phyloP scores from a whole-genome alignment of 2,113 vertebrate species.

The Malaclemys terrapin region DNA sequence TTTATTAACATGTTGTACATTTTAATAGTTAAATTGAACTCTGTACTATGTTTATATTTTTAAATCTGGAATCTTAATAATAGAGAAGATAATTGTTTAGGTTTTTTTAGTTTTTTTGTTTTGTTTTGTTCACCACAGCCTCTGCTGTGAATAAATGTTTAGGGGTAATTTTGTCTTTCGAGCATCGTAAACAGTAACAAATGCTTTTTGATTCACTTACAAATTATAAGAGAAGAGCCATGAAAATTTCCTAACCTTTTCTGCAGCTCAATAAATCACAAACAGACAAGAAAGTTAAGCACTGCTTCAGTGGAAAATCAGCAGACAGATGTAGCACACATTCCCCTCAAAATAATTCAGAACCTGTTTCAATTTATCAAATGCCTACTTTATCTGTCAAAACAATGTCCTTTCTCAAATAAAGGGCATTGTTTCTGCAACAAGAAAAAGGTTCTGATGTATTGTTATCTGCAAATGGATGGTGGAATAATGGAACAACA shows the following conservation, averaged over 20 bases:
- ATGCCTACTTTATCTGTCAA: conserved; percentile 89
- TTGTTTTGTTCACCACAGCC: conserved; percentile 56
- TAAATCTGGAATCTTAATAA: conserved; percentile 46
- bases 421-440: conserved; percentile 87
- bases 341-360: conserved; percentile 88
- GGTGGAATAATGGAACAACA: conserved; percentile 86
- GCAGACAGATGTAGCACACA: conserved; percentile 85
- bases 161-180: conserved; percentile 77
- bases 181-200: conserved; percentile 83
- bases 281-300: conserved; percentile 87
- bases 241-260: conserved; percentile 87
- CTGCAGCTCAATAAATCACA: conserved; percentile 87
- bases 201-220: conserved; percentile 85
- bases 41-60: conserved; percentile 22
- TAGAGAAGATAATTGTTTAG: conserved; percentile 58
- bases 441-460: conserved; percentile 83
- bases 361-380: conserved; percentile 91
- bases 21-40: conserved; percentile 34
- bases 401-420: conserved; percentile 88
- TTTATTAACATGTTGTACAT: not conserved
- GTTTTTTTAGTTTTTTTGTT: conserved; percentile 20
- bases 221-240: conserved; percentile 83
- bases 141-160: conserved; percentile 75
- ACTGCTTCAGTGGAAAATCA: conserved; percentile 83
- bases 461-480: conserved; percentile 88